Base-by-base conservation (phyloP, 1,140 invertebrate species). In the Drosophila prosaltans region DNA sequence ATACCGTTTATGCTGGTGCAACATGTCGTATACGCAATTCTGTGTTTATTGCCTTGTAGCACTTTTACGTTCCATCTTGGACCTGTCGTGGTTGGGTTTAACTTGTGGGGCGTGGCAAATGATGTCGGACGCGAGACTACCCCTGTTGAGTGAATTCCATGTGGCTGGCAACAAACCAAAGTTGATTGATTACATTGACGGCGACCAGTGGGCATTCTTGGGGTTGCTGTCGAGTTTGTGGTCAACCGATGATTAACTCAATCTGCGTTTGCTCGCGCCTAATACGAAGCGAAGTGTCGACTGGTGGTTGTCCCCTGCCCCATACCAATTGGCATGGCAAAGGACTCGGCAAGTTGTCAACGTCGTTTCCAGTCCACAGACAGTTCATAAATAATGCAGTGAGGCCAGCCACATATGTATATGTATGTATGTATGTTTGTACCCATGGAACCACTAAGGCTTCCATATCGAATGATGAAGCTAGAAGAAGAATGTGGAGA, bases 341-440 rank as follows among this genome's bases (percentile, higher is more conserved):
- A 36, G 32, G 28, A 41, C 10, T 69, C 74, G 74, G 69, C 65
- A 77, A 73, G 65, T 73, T 79, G 74, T 79, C 77, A 79, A 73
- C 67, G 63, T 24, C 40, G 21, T 21, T 58, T 32, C 30, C 58
- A 45, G 59, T 57, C 60, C 48, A 24, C 65, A 59, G 51, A 32
- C 59, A 69, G 69, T 79, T 79, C 77, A 79, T 79, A 76, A 79
- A 79, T 79, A 79, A 79, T 77, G 77, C 77, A 79, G 65, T 63
- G 40, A 55, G 26, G 41, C 63, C 65, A 51, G 45, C 55, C 67
- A 36, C 61, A 68, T 16, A 45, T 21, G 24, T 36, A 36, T 7
- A 7, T 30, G 4, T 30, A 30, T 3, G 4, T 4, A 30, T 30
- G 4, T 36, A 36, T 36, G 32, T 36, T 1, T 36, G 6, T 1